Percentiles rank a stretch among this genome's conserved stretches.
These are phyloP conservation scores for Ceramica pisi DNA, from an alignment of 2,888 invertebrate species.

Conservation along the genomic window DNA sequence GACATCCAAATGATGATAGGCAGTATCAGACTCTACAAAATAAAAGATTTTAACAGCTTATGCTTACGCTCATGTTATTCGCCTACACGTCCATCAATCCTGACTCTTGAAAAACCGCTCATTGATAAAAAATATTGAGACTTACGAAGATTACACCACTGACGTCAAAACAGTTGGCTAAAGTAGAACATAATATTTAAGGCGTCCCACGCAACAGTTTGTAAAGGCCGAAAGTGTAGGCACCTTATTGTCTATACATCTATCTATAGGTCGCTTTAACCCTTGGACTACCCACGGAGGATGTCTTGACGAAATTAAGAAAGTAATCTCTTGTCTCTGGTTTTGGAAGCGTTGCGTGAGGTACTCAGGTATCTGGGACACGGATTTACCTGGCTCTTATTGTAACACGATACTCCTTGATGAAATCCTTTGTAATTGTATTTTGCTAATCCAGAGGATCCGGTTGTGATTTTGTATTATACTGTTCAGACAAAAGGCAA, in stretches of 20 bases:
- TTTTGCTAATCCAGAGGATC: constrained; percentile 35
- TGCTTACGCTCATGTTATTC: too few relatives aligned
- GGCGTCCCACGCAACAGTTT: constrained; percentile 28
- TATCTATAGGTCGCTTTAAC: constrained; percentile 9
- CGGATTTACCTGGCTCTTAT: constrained; percentile 32
- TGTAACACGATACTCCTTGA: constrained; percentile 35
- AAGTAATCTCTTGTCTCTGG: constrained; percentile 37
- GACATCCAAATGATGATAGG: too few relatives aligned
- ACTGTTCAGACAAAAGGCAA: neutral
- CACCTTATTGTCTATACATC: constrained; percentile 3
- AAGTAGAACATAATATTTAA: constrained; percentile 7
- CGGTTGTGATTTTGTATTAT: constrained; percentile 10
- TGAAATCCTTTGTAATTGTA: constrained; percentile 49
- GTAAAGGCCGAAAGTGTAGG: constrained; percentile 7
- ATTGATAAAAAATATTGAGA: neutral
- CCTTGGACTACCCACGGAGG: constrained; percentile 15
- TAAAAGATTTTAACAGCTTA: too few relatives aligned
- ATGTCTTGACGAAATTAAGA: constrained; percentile 43
- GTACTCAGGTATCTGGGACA: constrained; percentile 23
- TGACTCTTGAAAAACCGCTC: neutral
- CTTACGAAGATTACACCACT: neutral
- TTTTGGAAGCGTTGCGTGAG: constrained; percentile 28
- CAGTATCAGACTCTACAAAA: too few relatives aligned
- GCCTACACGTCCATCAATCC: neutral
- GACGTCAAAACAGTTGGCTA: constrained; percentile 12